Conservation (phyloP, 1,140 invertebrate genomes). For the Caenorhabditis latens region DNA sequence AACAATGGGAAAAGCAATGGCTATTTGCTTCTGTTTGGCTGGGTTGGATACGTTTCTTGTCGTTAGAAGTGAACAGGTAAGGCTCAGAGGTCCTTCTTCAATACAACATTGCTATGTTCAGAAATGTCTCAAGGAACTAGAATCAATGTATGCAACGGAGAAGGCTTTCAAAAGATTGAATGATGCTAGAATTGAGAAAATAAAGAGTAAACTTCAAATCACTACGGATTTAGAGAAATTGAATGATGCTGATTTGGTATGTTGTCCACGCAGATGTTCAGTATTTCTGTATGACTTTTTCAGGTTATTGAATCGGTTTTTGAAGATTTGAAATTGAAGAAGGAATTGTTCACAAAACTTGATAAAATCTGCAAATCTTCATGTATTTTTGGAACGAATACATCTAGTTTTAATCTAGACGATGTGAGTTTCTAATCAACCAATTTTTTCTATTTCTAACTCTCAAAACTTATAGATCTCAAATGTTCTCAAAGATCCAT, state of each 20-base stretch:
- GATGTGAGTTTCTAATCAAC: conserved; percentile 66
- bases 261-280: not conserved
- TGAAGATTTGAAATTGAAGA: conserved; percentile 78
- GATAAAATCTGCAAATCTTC: conserved; percentile 77
- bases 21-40: conserved; percentile 76
- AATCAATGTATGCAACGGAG: conserved; percentile 20
- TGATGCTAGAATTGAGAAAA: conserved; percentile 37
- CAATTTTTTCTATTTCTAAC: conserved; percentile 20
- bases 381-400: conserved; percentile 78
- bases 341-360: conserved; percentile 77
- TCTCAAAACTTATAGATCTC: conserved; percentile 73
- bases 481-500: conserved; percentile 73
- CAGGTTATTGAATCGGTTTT: conserved; percentile 79
- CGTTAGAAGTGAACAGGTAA: conserved; percentile 78
- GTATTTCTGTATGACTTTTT: conserved; percentile 7
- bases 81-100: not conserved
- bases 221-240: conserved; percentile 71
- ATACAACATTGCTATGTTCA: not conserved
- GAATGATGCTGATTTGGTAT: conserved; percentile 77
- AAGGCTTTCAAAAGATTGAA: conserved; percentile 48
- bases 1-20: conserved; percentile 79
- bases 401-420: conserved; percentile 78
- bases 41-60: conserved; percentile 77
- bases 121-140: conserved; percentile 52
- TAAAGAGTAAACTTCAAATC: not conserved